Evolutionary conservation across 1,140 invertebrate species (phyloP).

Genomic region (Drosophila tropicalis): DNA sequence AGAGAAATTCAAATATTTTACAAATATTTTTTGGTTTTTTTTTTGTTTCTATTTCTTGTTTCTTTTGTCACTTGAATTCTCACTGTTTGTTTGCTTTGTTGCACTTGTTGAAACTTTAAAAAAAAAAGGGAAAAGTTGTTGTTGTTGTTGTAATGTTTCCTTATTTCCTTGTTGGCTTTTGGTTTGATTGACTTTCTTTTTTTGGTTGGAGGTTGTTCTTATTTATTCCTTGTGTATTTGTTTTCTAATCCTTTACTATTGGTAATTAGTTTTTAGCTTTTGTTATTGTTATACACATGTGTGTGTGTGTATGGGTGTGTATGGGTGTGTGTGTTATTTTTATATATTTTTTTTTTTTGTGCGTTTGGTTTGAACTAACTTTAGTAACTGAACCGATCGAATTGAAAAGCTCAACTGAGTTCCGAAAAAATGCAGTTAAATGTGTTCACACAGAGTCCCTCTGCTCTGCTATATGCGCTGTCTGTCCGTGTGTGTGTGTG

Average conservation of each 20-base stretch:
- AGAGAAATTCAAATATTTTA: neutral
- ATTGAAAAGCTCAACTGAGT: slow-evolving; percentile 83
- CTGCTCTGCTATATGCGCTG: slow-evolving; percentile 27
- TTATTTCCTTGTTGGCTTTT: neutral
- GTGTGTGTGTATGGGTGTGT: neutral
- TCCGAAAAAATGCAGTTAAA: slow-evolving; percentile 82
- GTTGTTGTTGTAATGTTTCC: neutral
- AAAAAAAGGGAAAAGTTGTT: slow-evolving; percentile 1
- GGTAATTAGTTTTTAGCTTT: neutral
- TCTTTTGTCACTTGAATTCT: too few species aligned
- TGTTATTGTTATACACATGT: neutral
- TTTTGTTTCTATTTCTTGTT: neutral
- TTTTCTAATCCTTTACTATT: slow-evolving; percentile 12
- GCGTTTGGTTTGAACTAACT: slow-evolving; percentile 80
- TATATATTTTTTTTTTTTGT: slow-evolving; percentile 36
- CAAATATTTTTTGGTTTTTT: neutral
- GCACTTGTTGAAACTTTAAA: slow-evolving; percentile 1
- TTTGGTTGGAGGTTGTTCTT: too few species aligned
- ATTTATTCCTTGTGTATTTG: neutral
- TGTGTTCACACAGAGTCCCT: slow-evolving; percentile 47
- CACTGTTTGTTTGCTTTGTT: neutral
- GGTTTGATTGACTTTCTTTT: too few species aligned
- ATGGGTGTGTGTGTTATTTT: neutral
- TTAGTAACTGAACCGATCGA: slow-evolving; percentile 83
- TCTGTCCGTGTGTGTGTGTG: slow-evolving; percentile 7